Conservation (phyloP, 2,888 invertebrate species). For the Stenichneumon culpator region DNA sequence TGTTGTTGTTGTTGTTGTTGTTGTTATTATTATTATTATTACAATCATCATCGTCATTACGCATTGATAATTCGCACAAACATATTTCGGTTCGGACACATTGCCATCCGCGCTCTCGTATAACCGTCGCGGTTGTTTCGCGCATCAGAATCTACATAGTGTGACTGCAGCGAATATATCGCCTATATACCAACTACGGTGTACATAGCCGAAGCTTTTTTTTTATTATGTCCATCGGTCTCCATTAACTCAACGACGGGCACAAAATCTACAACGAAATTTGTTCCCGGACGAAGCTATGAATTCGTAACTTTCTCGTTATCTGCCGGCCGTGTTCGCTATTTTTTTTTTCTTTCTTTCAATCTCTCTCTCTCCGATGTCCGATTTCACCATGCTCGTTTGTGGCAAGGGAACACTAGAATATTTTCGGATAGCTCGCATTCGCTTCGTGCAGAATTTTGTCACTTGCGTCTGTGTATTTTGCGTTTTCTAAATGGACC, state of each 20-base stretch:
- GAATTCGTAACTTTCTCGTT: conserved; percentile 42
- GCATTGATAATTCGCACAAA: background rate
- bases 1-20: background rate
- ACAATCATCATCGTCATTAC: background rate
- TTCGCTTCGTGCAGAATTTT: background rate
- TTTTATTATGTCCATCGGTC: conserved; percentile 24
- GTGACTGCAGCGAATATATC: background rate
- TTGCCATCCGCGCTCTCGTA: background rate
- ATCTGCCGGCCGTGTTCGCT: background rate
- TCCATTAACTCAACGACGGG: background rate
- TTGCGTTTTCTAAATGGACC: too few relatives aligned
- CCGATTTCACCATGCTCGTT: background rate
- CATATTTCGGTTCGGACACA: background rate
- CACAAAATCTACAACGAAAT: conserved; percentile 11
- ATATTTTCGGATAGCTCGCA: background rate
- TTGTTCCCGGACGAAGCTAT: conserved; percentile 13
- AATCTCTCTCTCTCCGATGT: background rate
- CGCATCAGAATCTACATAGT: background rate
- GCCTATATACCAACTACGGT: background rate
- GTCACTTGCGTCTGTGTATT: too few relatives aligned
- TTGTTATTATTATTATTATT: too few relatives aligned
- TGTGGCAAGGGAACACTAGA: background rate
- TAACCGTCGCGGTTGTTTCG: background rate
- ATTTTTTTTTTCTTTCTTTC: background rate
- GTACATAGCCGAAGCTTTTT: background rate